A percentile compares a stretch with the other conserved stretches of the same genome.
Conservation (phyloP, 2,797 vertebrate genomes). For the Hybognathus amarus region DNA sequence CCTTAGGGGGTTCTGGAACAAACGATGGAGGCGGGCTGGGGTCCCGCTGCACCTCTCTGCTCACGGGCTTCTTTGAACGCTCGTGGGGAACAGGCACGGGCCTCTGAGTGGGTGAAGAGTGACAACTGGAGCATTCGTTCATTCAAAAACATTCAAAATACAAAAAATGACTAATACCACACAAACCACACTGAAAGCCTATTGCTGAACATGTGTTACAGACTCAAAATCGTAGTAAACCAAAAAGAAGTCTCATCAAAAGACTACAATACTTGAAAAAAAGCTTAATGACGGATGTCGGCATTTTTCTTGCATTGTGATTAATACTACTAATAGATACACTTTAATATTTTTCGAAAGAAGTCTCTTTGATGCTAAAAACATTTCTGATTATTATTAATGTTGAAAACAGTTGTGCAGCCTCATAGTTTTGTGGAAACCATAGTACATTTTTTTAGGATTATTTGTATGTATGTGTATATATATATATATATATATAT, state of each 20-base stretch:
- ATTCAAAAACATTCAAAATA: not conserved
- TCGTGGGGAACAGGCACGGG: slow-evolving; percentile 81
- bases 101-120: slow-evolving; percentile 69
- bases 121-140: not conserved
- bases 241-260: not conserved
- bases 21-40: slow-evolving; percentile 93
- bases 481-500: too few species aligned
- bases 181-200: too few species aligned
- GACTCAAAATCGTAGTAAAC: not conserved
- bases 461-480: too few species aligned
- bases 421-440: too few species aligned
- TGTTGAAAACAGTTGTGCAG: too few species aligned
- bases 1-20: slow-evolving; percentile 96
- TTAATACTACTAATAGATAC: not conserved
- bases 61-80: slow-evolving; percentile 85
- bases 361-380: not conserved
- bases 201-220: not conserved
- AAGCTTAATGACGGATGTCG: not conserved
- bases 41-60: slow-evolving; percentile 89
- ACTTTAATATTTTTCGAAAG: not conserved
- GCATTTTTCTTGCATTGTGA: not conserved
- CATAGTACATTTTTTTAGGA: too few species aligned
- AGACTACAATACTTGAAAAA: not conserved
- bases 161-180: not conserved
- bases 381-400: not conserved